Base-by-base conservation (phyloP, 2,797 vertebrate species). In the Champsocephalus esox region DNA sequence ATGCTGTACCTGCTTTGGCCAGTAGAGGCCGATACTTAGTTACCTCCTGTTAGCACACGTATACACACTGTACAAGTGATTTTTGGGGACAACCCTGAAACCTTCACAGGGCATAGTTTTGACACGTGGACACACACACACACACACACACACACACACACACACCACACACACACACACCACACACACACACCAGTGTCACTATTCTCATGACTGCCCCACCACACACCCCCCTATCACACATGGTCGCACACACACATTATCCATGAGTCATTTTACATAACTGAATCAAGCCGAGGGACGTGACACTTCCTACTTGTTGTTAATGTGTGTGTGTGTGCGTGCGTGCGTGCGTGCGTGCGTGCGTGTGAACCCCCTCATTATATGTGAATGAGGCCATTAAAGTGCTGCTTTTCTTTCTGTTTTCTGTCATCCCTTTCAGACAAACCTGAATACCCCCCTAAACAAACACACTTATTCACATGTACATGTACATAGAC, bases 191-290 rank as follows among this genome's bases (percentile, higher is more conserved):
- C 4, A 28, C 28, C 28, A 28, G 4, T 28, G 28, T 61, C 64
- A 70, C 66, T 34, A 41, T 86, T 83, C 74, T 61, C 74, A 79
- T 28, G 52, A 48, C 24, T 11, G 2, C 12, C 13, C 46, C 16
- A 12, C 43, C 9, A 11, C 8, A 19, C 24, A 28, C 28, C 28
- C 28, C 28, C 28, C 28, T 28, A 28, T 4, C 68, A 48, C 41
- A 56, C 58, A 52, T 5, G 49, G 12, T 57, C 73, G 52, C 68
- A 78, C 69, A 79, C 68, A 72, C 68, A 72, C n/a, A 86, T 84
- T 87, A 85, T 56, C 75, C 73, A 49, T 79, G 73, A 86, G 63
- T 70, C 75, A 82, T 87, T 90, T 79, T 76, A 86, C 79, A 46
- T 3, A 17, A 50, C 41, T 72, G 63, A 77, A 77, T 41, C 66